Evolutionary conservation across 2,113 vertebrate genomes (phyloP), one percentile per base, ranked within the genome.

Genomic region (Psephotus haematonotus): DNA sequence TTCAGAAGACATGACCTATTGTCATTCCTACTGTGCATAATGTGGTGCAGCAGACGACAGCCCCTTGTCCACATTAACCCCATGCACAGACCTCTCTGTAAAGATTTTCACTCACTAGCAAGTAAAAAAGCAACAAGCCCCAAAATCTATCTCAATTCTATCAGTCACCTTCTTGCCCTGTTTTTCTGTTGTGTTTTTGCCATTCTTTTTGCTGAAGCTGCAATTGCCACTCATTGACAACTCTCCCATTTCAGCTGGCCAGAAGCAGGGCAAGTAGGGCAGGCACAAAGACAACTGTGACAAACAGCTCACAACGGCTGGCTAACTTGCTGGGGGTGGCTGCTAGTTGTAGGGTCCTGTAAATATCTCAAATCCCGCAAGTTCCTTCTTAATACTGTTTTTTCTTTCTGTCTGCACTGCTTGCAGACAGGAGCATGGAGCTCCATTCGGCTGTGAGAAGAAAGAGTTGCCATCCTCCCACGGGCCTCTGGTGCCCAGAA

Each of bases 401-500:
- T 81, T 70, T 53, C 35, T 81, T 12, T 47, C 46, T 4, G 2
- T 55, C 18, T 84, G 9, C 24, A 20, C 5, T 27, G 23, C 27
- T 46, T 46, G 35, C 28, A 47, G 20, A 17, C 33, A 82, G 60
- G 53, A 79, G 22, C 22, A 31, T 0, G 10, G 4, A 85, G 17
- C 8, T 25, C 29, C 0, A 0, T 37, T 35, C 7, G 7, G 57
- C 39, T 43, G 33, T 5, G 1, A 64, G 55, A 81, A 82, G 12
- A 28, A 88, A 59, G 17, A 4, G 20, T 15, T 60, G 33, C 59
- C 35, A 27, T 50, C 29, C 27, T 91, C 17, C 28, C 39, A 47
- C 0, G 0, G 15, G 37, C 8, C 14, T 35, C 14, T 29, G 2
- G 0, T 62, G 39, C 37, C 29, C 11, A 4, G 1, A 2, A 8